Evolutionary conservation across 2,113 vertebrate species (phyloP), one percentile per base, ranked within the genome.

Genomic region (Thinocorus orbignyianus): DNA sequence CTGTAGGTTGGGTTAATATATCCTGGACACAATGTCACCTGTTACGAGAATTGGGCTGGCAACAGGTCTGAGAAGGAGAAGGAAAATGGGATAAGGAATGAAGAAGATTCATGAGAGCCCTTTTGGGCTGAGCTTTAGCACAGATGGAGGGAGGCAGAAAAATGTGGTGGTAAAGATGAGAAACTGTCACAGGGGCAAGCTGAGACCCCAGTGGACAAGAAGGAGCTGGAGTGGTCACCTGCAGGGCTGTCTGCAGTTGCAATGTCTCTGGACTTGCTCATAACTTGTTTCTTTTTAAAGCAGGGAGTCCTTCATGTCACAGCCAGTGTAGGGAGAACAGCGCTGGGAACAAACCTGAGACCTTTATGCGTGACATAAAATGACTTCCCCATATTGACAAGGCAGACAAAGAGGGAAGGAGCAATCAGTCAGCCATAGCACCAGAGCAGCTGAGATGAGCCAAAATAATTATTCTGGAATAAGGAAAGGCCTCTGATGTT

Each of bases 111-210:
- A 65, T 20, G 31, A 74, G 33, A 80, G 33, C 10, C 19, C 23
- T 73, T 80, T 84, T 30, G 57, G 46, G 24, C 25, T 66, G 64
- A 88, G 57, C 41, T 84, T 80, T 55, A 33, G 31, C 16, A 35
- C 24, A 51, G 42, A 14, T 65, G 55, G 57, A 41, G 5, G 35
- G 60, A 80, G 8, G 46, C 28, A 51, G 23, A 51, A 69, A 73
- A 73, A 64, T n/a, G 46, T 11, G 17, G 48, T 22, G 42, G 42
- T 54, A 64, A 52, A 46, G 72, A 54, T 31, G 51, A 70, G 61
- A 54, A 68, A 19, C 20, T 24, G 1, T 26, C 0, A 1, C 1
- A 44, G 66, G 54, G 41, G 26, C 66, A 74, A 17, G 42, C 13
- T 46, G 55, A 54, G 77, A 58, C 9, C 13, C 37, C 1, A 1